Base-by-base conservation (phyloP, 2,113 vertebrate genomes). In the Oryzias melastigma region DNA sequence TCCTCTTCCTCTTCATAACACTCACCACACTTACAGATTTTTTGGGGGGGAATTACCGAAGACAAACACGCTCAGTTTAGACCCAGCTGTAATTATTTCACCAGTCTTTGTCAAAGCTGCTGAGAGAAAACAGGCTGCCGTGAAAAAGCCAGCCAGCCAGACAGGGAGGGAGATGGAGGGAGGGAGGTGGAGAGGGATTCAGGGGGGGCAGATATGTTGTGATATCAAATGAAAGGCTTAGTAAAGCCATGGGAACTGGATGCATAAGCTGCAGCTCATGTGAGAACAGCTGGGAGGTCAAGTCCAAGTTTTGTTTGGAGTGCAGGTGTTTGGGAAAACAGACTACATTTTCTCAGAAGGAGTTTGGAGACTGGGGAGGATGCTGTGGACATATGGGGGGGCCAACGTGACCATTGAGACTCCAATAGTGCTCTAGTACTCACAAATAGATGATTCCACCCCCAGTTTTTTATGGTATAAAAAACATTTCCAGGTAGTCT, bases 1-100 rank as follows among this genome's bases (percentile, higher is more conserved):
- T 20, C 87, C 61, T 81, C 79, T 91, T 91, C 91, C 91, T 90
- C 84, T 66, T 71, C 79, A 90, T 91, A 87, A 90, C 87, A 80
- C 63, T 40, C 81, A 68, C 81, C 58, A 72, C 44, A 46, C 79
- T 76, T 73, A 58, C 50, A 63, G 72, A 58, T 62, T 77, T 29
- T 10, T 13, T 35, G 10, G 35, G 67, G 48, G 74, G 59, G 75
- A 80, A 87, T 83, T 85, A 73, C 73, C 35, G 70, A 46, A 78
- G 71, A 85, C 82, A 88, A 81, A 85, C 82, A 85, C 51, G 45
- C 62, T 41, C 57, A 69, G 66, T 80, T 86, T 49, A 61, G 75
- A 77, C 73, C 72, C 84, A 75, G 83, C 82, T 85, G 75, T 89
- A 88, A 89, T 88, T 87, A 89, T 87, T 92, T 90, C 87, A 55